Evolutionary conservation across 2,797 vertebrate genomes (phyloP).

Genomic region (Psittacula echo): DNA sequence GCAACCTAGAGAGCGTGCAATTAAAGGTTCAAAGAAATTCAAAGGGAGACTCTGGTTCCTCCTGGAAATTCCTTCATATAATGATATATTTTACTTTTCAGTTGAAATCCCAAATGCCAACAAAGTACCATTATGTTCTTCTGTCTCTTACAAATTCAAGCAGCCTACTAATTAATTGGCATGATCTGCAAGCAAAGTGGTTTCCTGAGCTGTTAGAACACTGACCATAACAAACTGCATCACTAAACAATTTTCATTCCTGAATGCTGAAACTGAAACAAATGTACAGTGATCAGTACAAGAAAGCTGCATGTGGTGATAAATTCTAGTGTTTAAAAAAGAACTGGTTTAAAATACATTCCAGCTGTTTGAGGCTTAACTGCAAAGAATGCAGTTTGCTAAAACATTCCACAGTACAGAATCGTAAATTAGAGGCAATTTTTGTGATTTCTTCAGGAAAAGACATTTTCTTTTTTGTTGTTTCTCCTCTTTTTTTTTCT

Average conservation of each 20-base stretch:
- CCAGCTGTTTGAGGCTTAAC: not conserved
- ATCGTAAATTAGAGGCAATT: not conserved
- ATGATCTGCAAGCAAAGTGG: not conserved
- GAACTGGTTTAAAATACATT: not conserved
- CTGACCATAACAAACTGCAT: not conserved
- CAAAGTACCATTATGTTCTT: not conserved
- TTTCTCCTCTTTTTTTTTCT: not conserved
- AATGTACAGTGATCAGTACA: not conserved
- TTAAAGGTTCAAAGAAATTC: not conserved
- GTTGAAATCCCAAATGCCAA: not conserved
- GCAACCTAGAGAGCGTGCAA: rapidly evolving
- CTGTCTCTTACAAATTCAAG: not conserved
- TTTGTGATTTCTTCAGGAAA: not conserved
- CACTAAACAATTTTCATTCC: not conserved
- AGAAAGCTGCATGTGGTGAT: not conserved
- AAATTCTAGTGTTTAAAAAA: not conserved
- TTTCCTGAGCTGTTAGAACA: not conserved
- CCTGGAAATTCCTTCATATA: not conserved
- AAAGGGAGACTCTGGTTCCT: not conserved
- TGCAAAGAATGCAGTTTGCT: not conserved
- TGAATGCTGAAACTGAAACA: not conserved
- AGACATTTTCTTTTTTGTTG: not conserved
- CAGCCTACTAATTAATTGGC: not conserved
- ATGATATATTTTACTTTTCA: not conserved
- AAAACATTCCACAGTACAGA: not conserved